These are phyloP conservation scores for Zaprionus ghesquierei DNA, from an alignment of 1,140 invertebrate genomes.

Conservation along the genomic window DNA sequence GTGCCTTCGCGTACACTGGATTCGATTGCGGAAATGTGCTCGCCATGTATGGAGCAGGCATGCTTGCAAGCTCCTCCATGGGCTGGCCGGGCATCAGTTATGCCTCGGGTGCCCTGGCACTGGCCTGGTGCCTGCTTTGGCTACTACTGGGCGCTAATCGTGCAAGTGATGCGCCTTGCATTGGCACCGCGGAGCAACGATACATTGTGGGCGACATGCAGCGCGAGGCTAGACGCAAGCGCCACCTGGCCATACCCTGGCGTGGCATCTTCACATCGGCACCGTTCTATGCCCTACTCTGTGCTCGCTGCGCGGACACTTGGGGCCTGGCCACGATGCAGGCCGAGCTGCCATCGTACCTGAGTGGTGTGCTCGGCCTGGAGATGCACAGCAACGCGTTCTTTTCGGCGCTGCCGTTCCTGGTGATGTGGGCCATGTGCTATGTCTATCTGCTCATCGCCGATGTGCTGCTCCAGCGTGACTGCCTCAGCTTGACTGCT, in stretches of 20 bases:
- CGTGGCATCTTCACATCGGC: constrained; percentile 89
- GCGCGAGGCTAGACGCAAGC: constrained; percentile 27
- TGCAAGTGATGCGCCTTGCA: constrained; percentile 85
- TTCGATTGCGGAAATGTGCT: constrained; percentile 89
- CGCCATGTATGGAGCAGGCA: constrained; percentile 86
- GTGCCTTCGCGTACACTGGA: constrained; percentile 86
- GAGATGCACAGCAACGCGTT: constrained; percentile 90
- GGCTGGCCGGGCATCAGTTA: constrained; percentile 93
- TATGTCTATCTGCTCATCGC: constrained; percentile 87
- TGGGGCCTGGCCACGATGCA: constrained; percentile 97
- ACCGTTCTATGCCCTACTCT: constrained; percentile 92
- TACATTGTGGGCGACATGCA: constrained; percentile 84
- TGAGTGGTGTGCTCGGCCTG: constrained; percentile 91
- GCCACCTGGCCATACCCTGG: constrained; percentile 86
- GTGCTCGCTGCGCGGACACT: constrained; percentile 93
- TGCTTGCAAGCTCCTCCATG: constrained; percentile 85
- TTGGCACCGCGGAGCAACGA: constrained; percentile 85
- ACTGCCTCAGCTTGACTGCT: constrained; percentile 83
- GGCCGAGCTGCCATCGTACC: constrained; percentile 95
- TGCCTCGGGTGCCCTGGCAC: constrained; percentile 86
- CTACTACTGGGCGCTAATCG: constrained; percentile 86
- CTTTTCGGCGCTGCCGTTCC: constrained; percentile 91
- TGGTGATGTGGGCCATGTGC: constrained; percentile 88
- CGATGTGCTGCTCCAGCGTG: constrained; percentile 85
- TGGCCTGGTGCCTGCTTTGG: constrained; percentile 87